Evolutionary conservation across 2,797 vertebrate genomes (phyloP).

Genomic region (Xiphophorus birchmanni): DNA sequence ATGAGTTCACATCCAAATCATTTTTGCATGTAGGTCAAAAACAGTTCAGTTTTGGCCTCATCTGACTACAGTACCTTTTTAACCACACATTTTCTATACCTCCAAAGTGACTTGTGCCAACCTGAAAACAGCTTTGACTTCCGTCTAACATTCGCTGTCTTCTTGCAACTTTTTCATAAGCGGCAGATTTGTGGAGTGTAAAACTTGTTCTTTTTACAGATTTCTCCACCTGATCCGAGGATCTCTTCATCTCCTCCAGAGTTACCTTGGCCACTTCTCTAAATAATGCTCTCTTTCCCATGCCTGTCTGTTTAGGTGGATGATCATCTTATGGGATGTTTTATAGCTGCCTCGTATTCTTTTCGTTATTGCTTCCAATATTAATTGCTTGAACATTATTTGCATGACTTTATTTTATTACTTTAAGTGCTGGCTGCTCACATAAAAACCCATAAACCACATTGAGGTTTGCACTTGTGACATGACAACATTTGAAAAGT

Average conservation of each 20-base stretch:
- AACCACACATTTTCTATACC: background rate
- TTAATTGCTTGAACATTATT: background rate
- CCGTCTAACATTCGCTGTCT: background rate
- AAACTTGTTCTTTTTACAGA: background rate
- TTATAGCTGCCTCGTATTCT: background rate
- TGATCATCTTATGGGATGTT: background rate
- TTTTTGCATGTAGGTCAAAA: background rate
- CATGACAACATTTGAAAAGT: background rate
- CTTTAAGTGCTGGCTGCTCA: background rate
- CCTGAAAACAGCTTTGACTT: background rate
- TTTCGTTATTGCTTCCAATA: background rate
- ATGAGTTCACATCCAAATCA: background rate
- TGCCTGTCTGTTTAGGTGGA: background rate
- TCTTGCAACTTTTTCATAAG: background rate
- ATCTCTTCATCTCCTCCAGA: background rate
- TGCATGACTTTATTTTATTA: background rate
- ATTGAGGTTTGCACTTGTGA: background rate
- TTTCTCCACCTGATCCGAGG: background rate
- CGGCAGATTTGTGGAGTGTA: background rate
- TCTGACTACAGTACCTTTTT: background rate
- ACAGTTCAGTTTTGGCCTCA: background rate
- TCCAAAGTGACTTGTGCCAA: background rate
- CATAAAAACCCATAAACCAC: background rate
- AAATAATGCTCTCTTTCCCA: background rate
- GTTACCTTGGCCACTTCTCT: background rate